These are phyloP conservation scores for Campylomormyrus tamandua DNA, from an alignment of 2,113 vertebrate genomes.

Conservation along the genomic window DNA sequence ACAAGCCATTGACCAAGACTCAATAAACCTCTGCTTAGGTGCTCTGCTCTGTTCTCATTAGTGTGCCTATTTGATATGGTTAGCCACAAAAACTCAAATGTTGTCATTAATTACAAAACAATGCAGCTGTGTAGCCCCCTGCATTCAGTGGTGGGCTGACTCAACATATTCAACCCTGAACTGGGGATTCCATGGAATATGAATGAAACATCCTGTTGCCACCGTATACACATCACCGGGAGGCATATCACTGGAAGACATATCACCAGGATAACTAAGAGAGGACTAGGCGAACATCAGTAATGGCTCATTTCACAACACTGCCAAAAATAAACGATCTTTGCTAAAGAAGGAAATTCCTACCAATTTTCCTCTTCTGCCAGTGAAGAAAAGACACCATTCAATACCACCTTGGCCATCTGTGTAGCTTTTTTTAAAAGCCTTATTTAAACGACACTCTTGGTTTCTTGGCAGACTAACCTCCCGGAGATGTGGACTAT, in stretches of 20 bases:
- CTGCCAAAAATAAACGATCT: not conserved
- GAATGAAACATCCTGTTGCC: not conserved
- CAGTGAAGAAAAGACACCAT: slow-evolving; percentile 13
- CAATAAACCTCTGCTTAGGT: not conserved
- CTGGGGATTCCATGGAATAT: not conserved
- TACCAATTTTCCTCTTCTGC: slow-evolving; percentile 10
- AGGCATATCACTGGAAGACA: too few relatives aligned
- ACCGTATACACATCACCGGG: not conserved
- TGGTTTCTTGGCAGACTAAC: slow-evolving; percentile 10
- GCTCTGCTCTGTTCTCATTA: not conserved
- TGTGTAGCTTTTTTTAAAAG: slow-evolving; percentile 16
- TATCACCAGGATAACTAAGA: too few relatives aligned
- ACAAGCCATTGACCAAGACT: not conserved
- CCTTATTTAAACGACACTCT: not conserved
- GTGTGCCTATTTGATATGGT: slow-evolving; percentile 8
- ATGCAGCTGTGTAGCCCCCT: slow-evolving; percentile 39
- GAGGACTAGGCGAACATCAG: not conserved
- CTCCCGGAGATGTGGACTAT: slow-evolving; percentile 12
- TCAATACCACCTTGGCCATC: slow-evolving; percentile 17
- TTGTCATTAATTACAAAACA: not conserved
- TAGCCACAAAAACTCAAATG: not conserved
- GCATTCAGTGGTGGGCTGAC: slow-evolving; percentile 28
- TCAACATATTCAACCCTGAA: not conserved
- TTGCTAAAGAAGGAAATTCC: slow-evolving; percentile 8
- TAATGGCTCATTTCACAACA: not conserved